Base-by-base conservation (phyloP, 2,797 vertebrate species). In the Poecilia wingei region DNA sequence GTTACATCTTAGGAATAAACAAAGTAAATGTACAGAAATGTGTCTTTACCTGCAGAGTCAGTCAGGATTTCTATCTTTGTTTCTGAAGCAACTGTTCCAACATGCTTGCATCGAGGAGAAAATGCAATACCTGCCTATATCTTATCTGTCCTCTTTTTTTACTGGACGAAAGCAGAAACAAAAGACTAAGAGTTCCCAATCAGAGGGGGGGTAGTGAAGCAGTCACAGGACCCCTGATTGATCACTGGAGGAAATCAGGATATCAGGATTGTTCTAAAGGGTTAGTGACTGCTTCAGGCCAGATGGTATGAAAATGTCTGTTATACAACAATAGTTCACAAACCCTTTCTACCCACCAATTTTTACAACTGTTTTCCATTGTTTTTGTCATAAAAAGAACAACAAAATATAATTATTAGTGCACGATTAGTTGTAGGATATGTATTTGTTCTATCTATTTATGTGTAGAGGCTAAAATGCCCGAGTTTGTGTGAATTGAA, bases 181-280 rank as follows among this genome's bases (percentile, higher is more conserved):
- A 57, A 75, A 7, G 70, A 51, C 72, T 43, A 75, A 80, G 75
- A 43, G 16, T 22, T 43, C 46, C 46, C 70, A 46, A 74, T 84
- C 87, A 80, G 49, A 22, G 9, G 25, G 4, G 4, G 36, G 41
- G 33, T 1, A 18, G 59, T 76, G 79, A 84, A 70, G 47, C 18
- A 75, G 77, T 91, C 49, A 69, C 51, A 88, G 84, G 88, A 66
- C 57, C 3, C 14, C 41, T 64, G 28, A 87, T 85, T 59, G 84
- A 72, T 82, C 49, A 28, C 9, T 45, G 31, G 18, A 51, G 75
- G 20, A 64, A 13, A 53, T 41, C 71, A 41, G 33, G 55, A 14
- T 69, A 72, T 68, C 49, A 82, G 39, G 49, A 22, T 80, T 43
- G 79, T 22, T 31, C 14, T 70, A 2, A 46, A 43, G 31, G 55